Conservation (phyloP, 2,797 vertebrate species). For the Leuciscus waleckii region DNA sequence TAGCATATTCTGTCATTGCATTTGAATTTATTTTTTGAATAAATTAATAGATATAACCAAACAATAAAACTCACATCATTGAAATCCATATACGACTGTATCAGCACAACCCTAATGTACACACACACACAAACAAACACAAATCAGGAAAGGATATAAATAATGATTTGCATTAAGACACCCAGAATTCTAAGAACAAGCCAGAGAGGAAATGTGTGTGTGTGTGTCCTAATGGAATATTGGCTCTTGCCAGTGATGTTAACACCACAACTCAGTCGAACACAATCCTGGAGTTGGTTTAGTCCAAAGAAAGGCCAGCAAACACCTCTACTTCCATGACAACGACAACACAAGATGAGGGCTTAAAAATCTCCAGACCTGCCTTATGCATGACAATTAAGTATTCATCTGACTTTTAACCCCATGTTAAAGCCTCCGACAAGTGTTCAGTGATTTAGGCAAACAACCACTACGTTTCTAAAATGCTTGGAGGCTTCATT, state of each 20-base stretch:
- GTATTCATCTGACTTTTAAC: neutral
- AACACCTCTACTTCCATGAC: conserved; percentile 18
- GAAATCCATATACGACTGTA: neutral
- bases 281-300: conserved; percentile 14
- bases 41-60: neutral
- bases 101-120: neutral
- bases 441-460: conserved; percentile 2
- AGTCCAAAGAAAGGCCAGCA: conserved; percentile 7
- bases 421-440: conserved; percentile 1
- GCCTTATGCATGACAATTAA: conserved; percentile 12
- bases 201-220: conserved; percentile 7
- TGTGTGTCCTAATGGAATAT: conserved; percentile 27
- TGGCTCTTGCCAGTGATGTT: neutral
- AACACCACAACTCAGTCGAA: neutral
- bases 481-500: neutral
- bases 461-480: conserved; percentile 29
- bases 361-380: neutral
- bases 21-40: neutral
- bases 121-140: neutral
- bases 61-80: neutral
- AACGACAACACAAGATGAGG: neutral
- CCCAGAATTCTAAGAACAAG: conserved; percentile 25
- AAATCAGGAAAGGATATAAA: neutral
- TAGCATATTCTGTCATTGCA: neutral
- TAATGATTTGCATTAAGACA: neutral